phyloP scores from a whole-genome alignment of 1,140 invertebrate species.

The Danaus melanippus region DNA sequence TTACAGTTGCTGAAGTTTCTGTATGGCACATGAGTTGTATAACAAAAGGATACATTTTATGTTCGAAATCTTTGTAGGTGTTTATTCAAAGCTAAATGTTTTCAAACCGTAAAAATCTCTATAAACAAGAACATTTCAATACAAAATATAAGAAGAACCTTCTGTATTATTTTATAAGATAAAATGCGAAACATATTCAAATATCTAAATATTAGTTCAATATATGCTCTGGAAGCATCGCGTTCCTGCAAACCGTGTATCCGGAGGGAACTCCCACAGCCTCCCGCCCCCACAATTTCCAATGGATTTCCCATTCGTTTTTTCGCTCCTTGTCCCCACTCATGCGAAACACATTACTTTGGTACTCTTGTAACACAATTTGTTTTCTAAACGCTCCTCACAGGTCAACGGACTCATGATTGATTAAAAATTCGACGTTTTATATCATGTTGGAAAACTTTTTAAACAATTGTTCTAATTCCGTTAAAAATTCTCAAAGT shows the following conservation, averaged over 20 bases:
- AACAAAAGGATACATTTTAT: too few relatives aligned
- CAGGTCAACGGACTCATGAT: constrained; percentile 31
- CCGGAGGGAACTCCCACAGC: constrained; percentile 26
- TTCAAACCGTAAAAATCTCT: too few relatives aligned
- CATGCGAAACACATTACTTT: constrained; percentile 48
- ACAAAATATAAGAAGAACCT: too few relatives aligned
- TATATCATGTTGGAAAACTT: too few relatives aligned
- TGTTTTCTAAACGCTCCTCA: constrained; percentile 49
- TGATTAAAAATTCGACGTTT: constrained; percentile 23
- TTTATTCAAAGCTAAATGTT: constrained; percentile 6
- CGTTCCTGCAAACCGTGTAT: constrained; percentile 38
- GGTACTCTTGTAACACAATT: constrained; percentile 51
- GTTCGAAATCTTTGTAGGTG: too few relatives aligned
- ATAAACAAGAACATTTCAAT: too few relatives aligned
- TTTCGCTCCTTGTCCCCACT: constrained; percentile 52
- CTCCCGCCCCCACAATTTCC: constrained; percentile 39
- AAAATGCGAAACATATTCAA: constrained; percentile 30
- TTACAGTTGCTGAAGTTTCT: too few relatives aligned
- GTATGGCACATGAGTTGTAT: too few relatives aligned
- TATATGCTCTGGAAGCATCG: constrained; percentile 18
- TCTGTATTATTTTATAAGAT: too few relatives aligned
- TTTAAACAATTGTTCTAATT: too few relatives aligned
- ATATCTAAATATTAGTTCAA: constrained; percentile 1
- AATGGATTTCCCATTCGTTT: constrained; percentile 52
- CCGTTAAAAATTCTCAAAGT: too few relatives aligned